A percentile compares a stretch with the other conserved stretches of the same genome.
Evolutionary conservation across 2,888 invertebrate species (phyloP).

Genomic region (Agrilus mali): DNA sequence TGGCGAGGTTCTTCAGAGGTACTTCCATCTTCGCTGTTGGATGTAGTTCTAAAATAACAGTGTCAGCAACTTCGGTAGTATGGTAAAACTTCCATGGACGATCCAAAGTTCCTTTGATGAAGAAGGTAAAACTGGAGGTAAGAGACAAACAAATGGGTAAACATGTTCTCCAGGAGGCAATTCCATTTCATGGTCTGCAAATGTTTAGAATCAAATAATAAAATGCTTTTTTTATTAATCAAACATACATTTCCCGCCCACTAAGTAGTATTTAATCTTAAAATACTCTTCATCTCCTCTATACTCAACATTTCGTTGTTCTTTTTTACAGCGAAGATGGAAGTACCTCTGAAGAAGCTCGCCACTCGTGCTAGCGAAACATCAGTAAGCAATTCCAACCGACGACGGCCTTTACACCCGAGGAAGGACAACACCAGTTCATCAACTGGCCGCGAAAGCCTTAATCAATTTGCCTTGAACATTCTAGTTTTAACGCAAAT

Average conservation of each 20-base stretch:
- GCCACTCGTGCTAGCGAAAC: too few species aligned
- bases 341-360: too few species aligned
- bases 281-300: constrained; percentile 70
- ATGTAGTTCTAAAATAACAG: constrained; percentile 67
- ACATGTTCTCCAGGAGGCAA: constrained; percentile 56
- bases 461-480: too few species aligned
- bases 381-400: too few species aligned
- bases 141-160: constrained; percentile 66
- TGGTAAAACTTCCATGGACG: constrained; percentile 77
- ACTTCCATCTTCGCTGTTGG: too few species aligned
- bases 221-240: not conserved
- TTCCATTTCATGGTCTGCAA: constrained; percentile 43
- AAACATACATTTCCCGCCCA: constrained; percentile 47
- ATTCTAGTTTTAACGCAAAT: too few species aligned
- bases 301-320: constrained; percentile 45
- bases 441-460: too few species aligned
- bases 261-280: constrained; percentile 58
- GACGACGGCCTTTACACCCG: too few species aligned
- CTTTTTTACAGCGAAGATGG: too few species aligned
- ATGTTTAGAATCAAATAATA: not conserved
- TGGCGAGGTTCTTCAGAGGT: too few species aligned
- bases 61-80: constrained; percentile 69
- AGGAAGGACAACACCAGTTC: too few species aligned
- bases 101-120: constrained; percentile 72
- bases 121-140: constrained; percentile 63